Evolutionary conservation across 1,140 invertebrate genomes (phyloP), one percentile per base, ranked within the genome.

Genomic region (Lerema accius): DNA sequence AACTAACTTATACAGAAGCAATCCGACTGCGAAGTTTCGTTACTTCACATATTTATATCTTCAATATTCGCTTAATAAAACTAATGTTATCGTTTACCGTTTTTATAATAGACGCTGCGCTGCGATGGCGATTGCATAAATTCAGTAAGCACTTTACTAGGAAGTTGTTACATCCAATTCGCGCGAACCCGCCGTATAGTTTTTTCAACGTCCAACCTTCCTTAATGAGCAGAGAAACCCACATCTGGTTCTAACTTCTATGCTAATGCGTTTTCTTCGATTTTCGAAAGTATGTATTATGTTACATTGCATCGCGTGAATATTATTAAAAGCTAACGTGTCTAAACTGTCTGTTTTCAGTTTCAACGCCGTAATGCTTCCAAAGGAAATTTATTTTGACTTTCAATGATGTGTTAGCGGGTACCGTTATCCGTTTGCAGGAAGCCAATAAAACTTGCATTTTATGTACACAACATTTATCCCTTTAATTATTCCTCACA

Each of bases 111-210:
- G 50, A 63, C 45, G 49, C 42, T 45, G 60, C 45, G 49, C 42
- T 45, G 60, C 63, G 43, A 49, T 37, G 58, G 58, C 40, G 65
- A 79, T 80, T 80, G 69, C 70, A 74, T 77, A 78, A 76, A 80
- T 59, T 49, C 61, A 63, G 46, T 45, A 49, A 56, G 58, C 26
- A 45, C 60, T 58, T 53, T 76, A 79, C 76, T 46, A 79, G 74
- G 79, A 82, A 82, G 73, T 75, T 63, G 74, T 76, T 76, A 82
- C 71, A 69, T 71, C 65, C 78, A 75, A 78, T 80, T 76, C 76
- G 80, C 71, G 73, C 60, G 67, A 76, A 69, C 58, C 68, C 62
- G 73, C 48, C 66, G 62, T 40, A 55, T 55, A 35, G 70, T 69
- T 80, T 79, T 80, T 84, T 81, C 75, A 60, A 60, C 61, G 70